phyloP scores from a whole-genome alignment of 2,113 vertebrate genomes.

The Hippoglossus stenolepis region DNA sequence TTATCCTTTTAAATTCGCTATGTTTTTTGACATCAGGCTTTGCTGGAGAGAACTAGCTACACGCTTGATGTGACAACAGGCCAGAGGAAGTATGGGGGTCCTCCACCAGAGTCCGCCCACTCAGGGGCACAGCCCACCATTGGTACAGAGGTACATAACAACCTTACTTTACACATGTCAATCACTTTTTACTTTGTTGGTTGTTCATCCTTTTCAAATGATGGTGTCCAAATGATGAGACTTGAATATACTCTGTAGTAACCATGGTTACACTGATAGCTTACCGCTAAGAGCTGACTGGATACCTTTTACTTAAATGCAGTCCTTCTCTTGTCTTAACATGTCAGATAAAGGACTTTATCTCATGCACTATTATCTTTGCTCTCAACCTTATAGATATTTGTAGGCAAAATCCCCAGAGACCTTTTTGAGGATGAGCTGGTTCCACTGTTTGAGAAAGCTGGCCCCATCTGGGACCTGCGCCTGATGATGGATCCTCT shows the following conservation, averaged over 20 bases:
- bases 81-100: conserved; percentile 98
- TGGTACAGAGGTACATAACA: conserved; percentile 93
- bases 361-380: conserved; percentile 19
- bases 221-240: conserved; percentile 65
- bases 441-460: conserved; percentile 98
- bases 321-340: not conserved
- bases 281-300: conserved; percentile 75
- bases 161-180: not conserved
- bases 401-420: conserved; percentile 98
- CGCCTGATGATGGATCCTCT: conserved; percentile 99
- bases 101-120: conserved; percentile 94
- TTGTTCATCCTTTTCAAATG: not conserved
- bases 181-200: not conserved
- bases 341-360: not conserved
- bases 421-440: conserved; percentile 99
- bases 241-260: conserved; percentile 53
- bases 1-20: not conserved
- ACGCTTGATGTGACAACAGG: conserved; percentile 99
- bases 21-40: conserved; percentile 83
- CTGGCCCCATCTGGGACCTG: conserved; percentile 98
- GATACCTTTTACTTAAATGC: conserved; percentile 24
- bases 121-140: conserved; percentile 95
- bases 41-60: conserved; percentile 97
- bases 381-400: conserved; percentile 87
- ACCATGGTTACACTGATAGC: conserved; percentile 65